Base-by-base conservation (phyloP, 1,140 invertebrate species). In the Camponotus floridanus region DNA sequence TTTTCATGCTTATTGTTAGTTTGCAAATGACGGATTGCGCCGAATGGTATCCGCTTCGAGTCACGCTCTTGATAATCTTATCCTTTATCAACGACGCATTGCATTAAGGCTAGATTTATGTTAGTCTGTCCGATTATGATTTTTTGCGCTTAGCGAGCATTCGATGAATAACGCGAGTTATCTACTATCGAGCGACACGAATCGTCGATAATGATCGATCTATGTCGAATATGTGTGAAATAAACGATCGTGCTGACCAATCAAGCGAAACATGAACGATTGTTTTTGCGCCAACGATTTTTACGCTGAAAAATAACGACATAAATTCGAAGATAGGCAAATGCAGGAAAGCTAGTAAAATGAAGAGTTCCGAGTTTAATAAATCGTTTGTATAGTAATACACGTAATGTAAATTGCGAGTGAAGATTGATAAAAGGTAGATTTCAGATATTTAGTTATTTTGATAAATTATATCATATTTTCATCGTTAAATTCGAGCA, bases 11-110 rank as follows among this genome's bases (percentile, higher is more conserved):
- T 45, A 9, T 45, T 45, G 42, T 45, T 21, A 33, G 48, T 68
- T 55, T 13, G 21, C 26, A 70, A 88, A 48, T 78, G 76, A 62
- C 61, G 45, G 11, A 86, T 87, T 55, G 39, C 39, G 39, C 39
- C 39, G 39, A 9, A 8, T 42, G 39, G 59, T 67, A 51, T 87
- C 85, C 59, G 62, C 36, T 7, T 78, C 51, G 65, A 86, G 70
- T 64, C 89, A 91, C 68, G 86, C 85, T 78, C 55, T 33, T 57
- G 68, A 48, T 31, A 78, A 89, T 85, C 89, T 91, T 91, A 91
- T 59, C 86, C 81, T 91, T 91, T 91, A 70, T 62, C 11, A n/a
- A 26, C 18, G 21, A 76, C 55, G 36, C 76, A 13, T 68, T 57
- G 84, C 74, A 76, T 31, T 67, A 81, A 83, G 39, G 8, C 6